Evolutionary conservation across 2,888 invertebrate genomes (phyloP).

Genomic region (Cerceris ruficornis): DNA sequence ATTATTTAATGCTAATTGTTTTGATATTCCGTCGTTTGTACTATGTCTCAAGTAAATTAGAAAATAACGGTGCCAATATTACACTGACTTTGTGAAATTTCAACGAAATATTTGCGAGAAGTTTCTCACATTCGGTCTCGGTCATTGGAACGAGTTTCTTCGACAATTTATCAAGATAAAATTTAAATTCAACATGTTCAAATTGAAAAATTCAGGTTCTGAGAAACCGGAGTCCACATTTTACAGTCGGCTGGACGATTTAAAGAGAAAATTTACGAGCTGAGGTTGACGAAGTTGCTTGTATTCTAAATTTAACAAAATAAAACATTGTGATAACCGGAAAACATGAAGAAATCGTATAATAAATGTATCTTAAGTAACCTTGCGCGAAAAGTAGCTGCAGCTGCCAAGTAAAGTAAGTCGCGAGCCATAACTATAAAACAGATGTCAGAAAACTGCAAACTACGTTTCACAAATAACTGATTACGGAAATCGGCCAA

Average conservation of each 20-base stretch:
- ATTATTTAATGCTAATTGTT: too few species aligned
- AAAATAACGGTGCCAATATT: too few species aligned
- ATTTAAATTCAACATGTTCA: not conserved
- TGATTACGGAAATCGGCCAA: too few species aligned
- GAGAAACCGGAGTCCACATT: not conserved
- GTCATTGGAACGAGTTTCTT: not conserved
- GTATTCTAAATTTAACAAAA: not conserved
- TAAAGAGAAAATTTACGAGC: not conserved
- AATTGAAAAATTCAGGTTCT: not conserved
- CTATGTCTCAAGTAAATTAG: too few species aligned
- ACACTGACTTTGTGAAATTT: too few species aligned
- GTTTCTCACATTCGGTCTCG: not conserved
- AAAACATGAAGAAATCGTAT: slow-evolving; percentile 5
- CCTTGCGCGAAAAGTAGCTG: slow-evolving; percentile 34
- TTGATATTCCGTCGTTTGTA: too few species aligned
- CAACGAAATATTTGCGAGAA: too few species aligned
- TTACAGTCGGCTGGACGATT: slow-evolving; percentile 1
- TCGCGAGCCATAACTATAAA: too few species aligned
- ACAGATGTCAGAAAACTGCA: too few species aligned
- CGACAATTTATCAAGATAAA: not conserved
- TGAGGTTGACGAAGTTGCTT: slow-evolving; percentile 16
- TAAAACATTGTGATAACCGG: not conserved
- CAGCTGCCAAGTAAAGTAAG: too few species aligned
- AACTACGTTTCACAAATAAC: too few species aligned
- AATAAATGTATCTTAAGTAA: slow-evolving; percentile 33